Base-by-base conservation (phyloP, 2,797 vertebrate species). In the Hybognathus amarus region DNA sequence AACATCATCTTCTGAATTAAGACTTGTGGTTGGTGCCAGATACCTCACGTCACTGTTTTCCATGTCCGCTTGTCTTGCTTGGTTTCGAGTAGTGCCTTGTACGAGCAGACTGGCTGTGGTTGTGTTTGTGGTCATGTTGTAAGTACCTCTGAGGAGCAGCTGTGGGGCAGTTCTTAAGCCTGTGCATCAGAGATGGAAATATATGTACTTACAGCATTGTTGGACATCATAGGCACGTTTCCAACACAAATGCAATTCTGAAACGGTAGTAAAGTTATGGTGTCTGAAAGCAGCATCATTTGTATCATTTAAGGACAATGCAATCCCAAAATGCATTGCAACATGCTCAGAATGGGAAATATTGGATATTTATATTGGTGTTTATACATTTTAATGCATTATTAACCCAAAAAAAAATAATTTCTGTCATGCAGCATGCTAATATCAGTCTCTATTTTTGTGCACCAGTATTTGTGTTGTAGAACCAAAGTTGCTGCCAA, bases 91-190 rank as follows among this genome's bases (percentile, higher is more conserved):
- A 22, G 66, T 73, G 24, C 40, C 68, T 71, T 63, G 20, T 36
- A 71, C 7, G 30, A 61, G 24, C 6, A 70, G 38, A 24, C 36
- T 30, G 50, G 18, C 27, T 80, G 79, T 61, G 74, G 74, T 76
- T 76, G 50, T 61, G 36, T n/a, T 76, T 76, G 74, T 76, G 74
- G 74, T 61, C 54, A 76, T 76, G 54, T 76, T 61, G n/a, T 59
- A 59, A 59, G 52, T 59, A 40, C n/a, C 74, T 61, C 74, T 27
- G 36, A 76, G 24, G n/a, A 54, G 74, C 54, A 76, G 74, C 22
- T 59, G 52, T 76, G 36, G 54, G 74, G 36, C 52, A 76, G 52
- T 27, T 76, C 8, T 67, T 64, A 2, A 64, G 38, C 8, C 63
- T 79, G 47, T 45, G 9, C 22, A 45, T 11, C 12, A 36, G 18